These are phyloP conservation scores for Porites lutea DNA, from an alignment of 64 coral and sea anemone genomes.

Conservation along the genomic window DNA sequence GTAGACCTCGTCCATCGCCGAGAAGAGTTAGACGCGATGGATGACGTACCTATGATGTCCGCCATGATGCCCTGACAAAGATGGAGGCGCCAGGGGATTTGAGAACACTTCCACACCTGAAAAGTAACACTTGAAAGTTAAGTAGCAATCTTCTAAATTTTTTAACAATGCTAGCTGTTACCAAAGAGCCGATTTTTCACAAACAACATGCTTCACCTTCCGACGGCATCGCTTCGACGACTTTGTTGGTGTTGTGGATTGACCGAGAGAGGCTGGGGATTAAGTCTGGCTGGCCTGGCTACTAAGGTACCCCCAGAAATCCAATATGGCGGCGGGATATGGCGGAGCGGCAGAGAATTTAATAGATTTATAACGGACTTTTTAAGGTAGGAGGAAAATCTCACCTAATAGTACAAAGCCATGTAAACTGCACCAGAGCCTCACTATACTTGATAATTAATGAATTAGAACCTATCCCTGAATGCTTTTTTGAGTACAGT, in stretches of 20 bases:
- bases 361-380: too few relatives aligned
- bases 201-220: slow-evolving; percentile 10
- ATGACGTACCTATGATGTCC: slow-evolving; percentile 46
- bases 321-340: neutral
- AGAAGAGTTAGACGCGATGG: neutral
- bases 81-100: slow-evolving; percentile 92
- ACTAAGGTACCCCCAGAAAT: neutral
- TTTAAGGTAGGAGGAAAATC: too few relatives aligned
- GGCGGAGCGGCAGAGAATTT: too few relatives aligned
- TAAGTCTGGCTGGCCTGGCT: neutral
- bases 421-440: too few relatives aligned
- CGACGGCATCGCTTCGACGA: slow-evolving; percentile 23
- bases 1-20: neutral
- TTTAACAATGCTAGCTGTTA: neutral
- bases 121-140: neutral
- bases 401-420: too few relatives aligned
- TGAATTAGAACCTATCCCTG: too few relatives aligned
- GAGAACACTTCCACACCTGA: slow-evolving; percentile 81
- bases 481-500: too few relatives aligned
- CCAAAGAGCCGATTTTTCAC: neutral
- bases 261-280: neutral
- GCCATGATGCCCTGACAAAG: slow-evolving; percentile 62
- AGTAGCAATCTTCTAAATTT: neutral
- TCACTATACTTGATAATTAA: too few relatives aligned
- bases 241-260: neutral